phyloP scores from a whole-genome alignment of 2,113 vertebrate species.

The Pontoporia blainvillei region DNA sequence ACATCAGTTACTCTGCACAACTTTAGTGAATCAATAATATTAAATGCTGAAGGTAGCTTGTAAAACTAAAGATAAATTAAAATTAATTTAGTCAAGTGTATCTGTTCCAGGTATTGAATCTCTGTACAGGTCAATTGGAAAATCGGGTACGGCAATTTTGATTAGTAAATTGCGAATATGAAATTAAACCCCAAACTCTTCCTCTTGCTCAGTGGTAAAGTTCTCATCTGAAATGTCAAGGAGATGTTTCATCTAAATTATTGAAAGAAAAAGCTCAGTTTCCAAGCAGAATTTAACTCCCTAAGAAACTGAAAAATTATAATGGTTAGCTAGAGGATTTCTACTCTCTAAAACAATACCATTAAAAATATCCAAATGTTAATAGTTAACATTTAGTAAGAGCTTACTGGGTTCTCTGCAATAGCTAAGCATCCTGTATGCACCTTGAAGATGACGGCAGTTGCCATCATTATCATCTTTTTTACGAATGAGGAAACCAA shows the following conservation, averaged over 20 bases:
- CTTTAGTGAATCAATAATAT: constrained; percentile 2
- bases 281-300: not conserved
- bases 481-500: not conserved
- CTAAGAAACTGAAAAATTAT: not conserved
- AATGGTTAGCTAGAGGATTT: not conserved
- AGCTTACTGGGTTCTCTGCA: not conserved
- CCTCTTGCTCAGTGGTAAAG: constrained; percentile 9
- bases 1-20: not conserved
- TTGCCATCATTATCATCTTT: not conserved
- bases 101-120: not conserved
- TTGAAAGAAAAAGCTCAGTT: not conserved
- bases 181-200: constrained; percentile 38
- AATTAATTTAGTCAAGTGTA: constrained; percentile 40
- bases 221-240: constrained; percentile 39
- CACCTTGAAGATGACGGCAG: not conserved
- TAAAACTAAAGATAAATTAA: constrained; percentile 20
- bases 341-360: not conserved
- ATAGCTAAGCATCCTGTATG: not conserved
- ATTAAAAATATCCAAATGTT: not conserved
- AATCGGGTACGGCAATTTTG: constrained; percentile 23
- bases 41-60: not conserved
- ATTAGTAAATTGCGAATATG: constrained; percentile 37
- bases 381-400: not conserved
- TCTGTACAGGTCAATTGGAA: constrained; percentile 14
- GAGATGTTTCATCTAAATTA: constrained; percentile 8